A percentile compares a stretch with the other conserved stretches of the same genome.
phyloP scores from a whole-genome alignment of 2,113 vertebrate genomes.

The Hipposideros armiger region DNA sequence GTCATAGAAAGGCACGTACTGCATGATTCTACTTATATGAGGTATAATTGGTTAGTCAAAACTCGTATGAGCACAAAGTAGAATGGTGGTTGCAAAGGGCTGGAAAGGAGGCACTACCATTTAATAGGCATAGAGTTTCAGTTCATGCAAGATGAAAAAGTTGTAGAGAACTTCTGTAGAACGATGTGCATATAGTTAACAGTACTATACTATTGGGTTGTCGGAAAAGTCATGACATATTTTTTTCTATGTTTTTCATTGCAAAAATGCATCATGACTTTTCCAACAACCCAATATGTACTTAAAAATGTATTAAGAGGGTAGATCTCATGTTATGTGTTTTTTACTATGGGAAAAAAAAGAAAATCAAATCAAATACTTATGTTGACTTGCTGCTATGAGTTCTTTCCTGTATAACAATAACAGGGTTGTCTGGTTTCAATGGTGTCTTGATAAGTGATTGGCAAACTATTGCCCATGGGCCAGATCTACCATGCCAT shows the following conservation, averaged over 20 bases:
- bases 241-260: too few species aligned
- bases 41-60: background rate
- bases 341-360: background rate
- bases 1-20: background rate
- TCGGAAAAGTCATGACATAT: too few species aligned
- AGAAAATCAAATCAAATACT: background rate
- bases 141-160: background rate
- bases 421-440: background rate
- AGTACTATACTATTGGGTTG: too few species aligned
- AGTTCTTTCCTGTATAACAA: background rate
- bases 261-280: too few species aligned
- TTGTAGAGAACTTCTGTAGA: background rate
- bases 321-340: background rate
- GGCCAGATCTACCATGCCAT: background rate
- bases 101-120: background rate
- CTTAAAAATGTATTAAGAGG: background rate
- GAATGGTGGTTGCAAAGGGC: background rate
- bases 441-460: background rate
- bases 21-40: background rate
- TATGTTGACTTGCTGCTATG: background rate
- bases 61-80: background rate
- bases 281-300: too few species aligned
- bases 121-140: background rate
- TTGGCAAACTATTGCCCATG: background rate
- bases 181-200: background rate